phyloP scores from a whole-genome alignment of 2,888 invertebrate species.

The Leptopilina syphax region DNA sequence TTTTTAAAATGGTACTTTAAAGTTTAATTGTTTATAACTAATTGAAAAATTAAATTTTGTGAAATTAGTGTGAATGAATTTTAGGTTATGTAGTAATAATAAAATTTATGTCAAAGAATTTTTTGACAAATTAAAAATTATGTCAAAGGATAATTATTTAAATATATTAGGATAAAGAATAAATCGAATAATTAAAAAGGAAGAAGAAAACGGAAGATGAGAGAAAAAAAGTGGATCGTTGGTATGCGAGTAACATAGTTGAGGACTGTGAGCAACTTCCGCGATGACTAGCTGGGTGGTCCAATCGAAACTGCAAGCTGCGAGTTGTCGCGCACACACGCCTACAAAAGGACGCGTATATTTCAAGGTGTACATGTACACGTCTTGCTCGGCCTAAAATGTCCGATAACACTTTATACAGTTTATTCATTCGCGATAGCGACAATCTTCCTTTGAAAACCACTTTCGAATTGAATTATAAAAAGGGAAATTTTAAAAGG shows the following conservation, averaged over 20 bases:
- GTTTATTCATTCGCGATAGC: constrained; percentile 31
- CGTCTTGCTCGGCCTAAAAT: constrained; percentile 32
- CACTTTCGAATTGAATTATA: constrained; percentile 4
- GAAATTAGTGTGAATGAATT: too few species aligned
- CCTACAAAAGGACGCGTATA: constrained; percentile 12
- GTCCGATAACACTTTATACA: constrained; percentile 38
- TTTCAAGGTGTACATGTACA: constrained; percentile 37
- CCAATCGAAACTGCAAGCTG: constrained; percentile 40
- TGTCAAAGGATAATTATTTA: too few species aligned
- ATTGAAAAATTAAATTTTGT: too few species aligned
- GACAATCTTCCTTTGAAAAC: constrained; percentile 1
- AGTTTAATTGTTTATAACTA: too few species aligned
- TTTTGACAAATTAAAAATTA: too few species aligned
- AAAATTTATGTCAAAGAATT: too few species aligned
- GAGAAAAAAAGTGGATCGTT: constrained; percentile 3
- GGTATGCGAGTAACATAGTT: constrained; percentile 21
- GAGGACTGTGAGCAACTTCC: constrained; percentile 32
- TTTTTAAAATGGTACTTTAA: too few species aligned
- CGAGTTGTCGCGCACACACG: constrained; percentile 35
- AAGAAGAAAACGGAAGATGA: not conserved
- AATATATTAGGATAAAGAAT: too few species aligned
- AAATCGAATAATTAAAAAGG: too few species aligned
- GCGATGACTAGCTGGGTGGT: constrained; percentile 40
- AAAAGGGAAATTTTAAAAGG: constrained; percentile 9
- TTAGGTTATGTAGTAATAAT: too few species aligned